Evolutionary conservation across 2,888 invertebrate species (phyloP), one percentile per base, ranked within the genome.

Genomic region (Drosophila affinis): DNA sequence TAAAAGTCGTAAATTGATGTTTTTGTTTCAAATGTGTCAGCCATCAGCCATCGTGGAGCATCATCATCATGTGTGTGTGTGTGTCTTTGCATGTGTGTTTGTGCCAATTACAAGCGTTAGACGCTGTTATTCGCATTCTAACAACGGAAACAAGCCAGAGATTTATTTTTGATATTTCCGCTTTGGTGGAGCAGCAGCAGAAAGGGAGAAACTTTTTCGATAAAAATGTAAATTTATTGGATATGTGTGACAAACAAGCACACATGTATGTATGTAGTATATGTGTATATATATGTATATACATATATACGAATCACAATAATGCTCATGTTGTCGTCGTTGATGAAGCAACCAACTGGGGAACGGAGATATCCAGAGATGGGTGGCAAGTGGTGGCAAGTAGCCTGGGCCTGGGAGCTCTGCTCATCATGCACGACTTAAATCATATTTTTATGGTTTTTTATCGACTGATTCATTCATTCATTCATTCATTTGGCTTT

Each of bases 191-290:
- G 62, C 69, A 76, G 73, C 62, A 80, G 53, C 62, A 17, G 65
- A 68, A 32, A 53, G 74, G 71, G 71, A 49, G 63, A 87, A 87
- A 88, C 78, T 88, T 88, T 88, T 88, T 88, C 87, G 85, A 88
- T 88, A 88, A 88, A 88, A 88, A 88, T 88, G 88, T 88, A 88
- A 88, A 88, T 88, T 88, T 88, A 87, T 85, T 80, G 85, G 78
- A 77, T 78, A 79, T 86, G 80, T 84, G 77, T 79, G 79, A 84
- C 82, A 84, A 84, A 86, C 82, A 85, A 82, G 73, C 67, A 53
- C 62, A 21, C 29, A 29, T 3, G 21, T 29, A 24, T 0, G 5
- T 24, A 24, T 5, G 5, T 24, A 24, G 5, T 24, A 24, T 5
- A 24, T 1, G 3, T 24, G 24, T 24, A 6, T 24, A 0, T 24